Evolutionary conservation across 2,113 vertebrate genomes (phyloP).

Genomic region (Lepisosteus oculatus): DNA sequence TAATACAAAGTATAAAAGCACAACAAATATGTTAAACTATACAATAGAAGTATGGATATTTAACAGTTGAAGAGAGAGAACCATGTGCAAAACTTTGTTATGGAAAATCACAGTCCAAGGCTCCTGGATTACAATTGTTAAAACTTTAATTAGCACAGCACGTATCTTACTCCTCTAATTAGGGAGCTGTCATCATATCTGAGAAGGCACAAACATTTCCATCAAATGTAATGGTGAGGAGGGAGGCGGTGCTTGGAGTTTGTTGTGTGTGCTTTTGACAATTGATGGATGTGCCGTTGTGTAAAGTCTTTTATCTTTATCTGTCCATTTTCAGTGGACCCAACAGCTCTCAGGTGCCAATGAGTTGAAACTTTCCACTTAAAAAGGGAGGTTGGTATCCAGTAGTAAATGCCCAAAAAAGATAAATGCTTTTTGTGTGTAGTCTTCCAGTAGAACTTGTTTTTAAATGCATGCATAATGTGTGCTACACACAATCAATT

Average conservation of each 20-base stretch:
- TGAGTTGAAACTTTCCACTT: too few species aligned
- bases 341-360: neutral
- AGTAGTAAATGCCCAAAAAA: too few species aligned
- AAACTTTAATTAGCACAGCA: neutral
- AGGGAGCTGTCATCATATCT: slow-evolving; percentile 14
- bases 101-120: neutral
- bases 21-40: too few species aligned
- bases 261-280: neutral
- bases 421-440: too few species aligned
- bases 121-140: neutral
- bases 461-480: too few species aligned
- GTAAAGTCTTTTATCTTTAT: neutral
- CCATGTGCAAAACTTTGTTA: neutral
- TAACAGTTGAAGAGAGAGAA: neutral
- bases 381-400: too few species aligned
- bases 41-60: neutral
- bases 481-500: too few species aligned
- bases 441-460: too few species aligned
- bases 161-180: slow-evolving; percentile 14
- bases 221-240: slow-evolving; percentile 14
- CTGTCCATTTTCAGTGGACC: neutral
- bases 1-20: too few species aligned
- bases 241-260: neutral
- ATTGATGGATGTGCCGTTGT: slow-evolving; percentile 4
- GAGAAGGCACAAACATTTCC: slow-evolving; percentile 13